Percentiles rank a stretch among this genome's conserved stretches.
Conservation (phyloP, 1,140 invertebrate genomes). For the Leptinotarsa lineolata region DNA sequence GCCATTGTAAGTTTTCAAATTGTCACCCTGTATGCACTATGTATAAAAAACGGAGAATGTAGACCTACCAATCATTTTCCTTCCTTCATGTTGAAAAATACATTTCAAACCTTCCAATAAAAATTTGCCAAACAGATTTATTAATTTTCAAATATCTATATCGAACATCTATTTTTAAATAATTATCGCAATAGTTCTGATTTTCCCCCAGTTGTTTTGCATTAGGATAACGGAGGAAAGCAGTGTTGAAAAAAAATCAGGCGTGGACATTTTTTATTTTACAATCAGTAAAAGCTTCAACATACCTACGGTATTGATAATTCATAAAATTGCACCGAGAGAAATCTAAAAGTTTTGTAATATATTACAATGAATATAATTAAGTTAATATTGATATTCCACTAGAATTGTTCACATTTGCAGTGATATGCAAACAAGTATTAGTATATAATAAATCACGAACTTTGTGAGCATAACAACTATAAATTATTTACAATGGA, state of each 20-base stretch:
- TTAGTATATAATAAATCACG: constrained; percentile 29
- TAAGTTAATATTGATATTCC: constrained; percentile 16
- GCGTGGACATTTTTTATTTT: constrained; percentile 28
- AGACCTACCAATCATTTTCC: too few species aligned
- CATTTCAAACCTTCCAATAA: too few species aligned
- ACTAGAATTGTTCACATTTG: not conserved
- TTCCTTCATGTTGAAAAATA: too few species aligned
- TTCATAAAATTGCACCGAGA: constrained; percentile 38
- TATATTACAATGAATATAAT: constrained; percentile 32
- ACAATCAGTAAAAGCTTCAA: constrained; percentile 17
- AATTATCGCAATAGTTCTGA: too few species aligned
- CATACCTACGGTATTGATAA: constrained; percentile 11
- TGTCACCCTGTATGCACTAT: too few species aligned
- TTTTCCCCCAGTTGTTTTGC: too few species aligned
- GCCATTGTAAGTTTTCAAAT: too few species aligned
- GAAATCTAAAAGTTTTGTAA: constrained; percentile 34
- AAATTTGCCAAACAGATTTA: too few species aligned
- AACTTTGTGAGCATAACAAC: constrained; percentile 41
- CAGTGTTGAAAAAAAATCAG: not conserved
- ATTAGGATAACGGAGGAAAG: too few species aligned
- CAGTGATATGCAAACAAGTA: constrained; percentile 9
- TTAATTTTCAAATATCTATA: too few species aligned
- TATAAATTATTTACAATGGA: constrained; percentile 20
- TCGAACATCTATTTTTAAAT: too few species aligned
- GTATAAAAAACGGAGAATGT: too few species aligned